Conservation (phyloP, 2,113 vertebrate species). For the Sceloporus undulatus region DNA sequence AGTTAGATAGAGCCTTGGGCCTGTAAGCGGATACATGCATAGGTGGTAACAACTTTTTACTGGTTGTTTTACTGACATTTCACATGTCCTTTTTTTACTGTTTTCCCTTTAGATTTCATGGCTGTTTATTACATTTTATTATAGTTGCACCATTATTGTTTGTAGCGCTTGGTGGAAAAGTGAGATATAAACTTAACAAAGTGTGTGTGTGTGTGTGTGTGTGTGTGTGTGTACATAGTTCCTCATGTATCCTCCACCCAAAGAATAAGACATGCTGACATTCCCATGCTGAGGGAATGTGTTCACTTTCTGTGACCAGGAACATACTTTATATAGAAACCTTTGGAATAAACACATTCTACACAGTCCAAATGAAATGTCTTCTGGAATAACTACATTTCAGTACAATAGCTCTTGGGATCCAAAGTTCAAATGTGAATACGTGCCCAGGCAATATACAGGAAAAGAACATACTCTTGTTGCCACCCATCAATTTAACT, state of each 20-base stretch:
- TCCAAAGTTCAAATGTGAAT: constrained; percentile 38
- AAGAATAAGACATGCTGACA: not conserved
- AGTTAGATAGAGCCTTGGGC: not conserved
- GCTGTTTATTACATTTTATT: not conserved
- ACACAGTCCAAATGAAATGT: constrained; percentile 18
- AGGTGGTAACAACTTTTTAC: too few species aligned
- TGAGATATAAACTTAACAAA: not conserved
- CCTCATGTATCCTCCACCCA: not conserved
- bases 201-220: too few species aligned
- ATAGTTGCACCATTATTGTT: not conserved
- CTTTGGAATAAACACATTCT: not conserved
- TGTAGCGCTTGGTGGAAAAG: not conserved
- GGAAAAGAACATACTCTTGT: constrained; percentile 48
- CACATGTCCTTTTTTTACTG: not conserved
- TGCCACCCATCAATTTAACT: constrained; percentile 29
- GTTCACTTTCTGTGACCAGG: constrained; percentile 24
- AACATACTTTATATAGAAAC: not conserved
- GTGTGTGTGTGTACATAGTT: too few species aligned
- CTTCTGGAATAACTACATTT: constrained; percentile 15
- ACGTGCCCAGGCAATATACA: constrained; percentile 45
- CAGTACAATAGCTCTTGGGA: constrained; percentile 3
- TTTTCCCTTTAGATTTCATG: not conserved
- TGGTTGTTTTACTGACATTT: not conserved
- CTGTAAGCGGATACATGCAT: not conserved
- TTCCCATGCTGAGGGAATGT: not conserved